These are phyloP conservation scores for Petrocephalus schoutedeni DNA, from an alignment of 2,797 vertebrate genomes.

Conservation along the genomic window DNA sequence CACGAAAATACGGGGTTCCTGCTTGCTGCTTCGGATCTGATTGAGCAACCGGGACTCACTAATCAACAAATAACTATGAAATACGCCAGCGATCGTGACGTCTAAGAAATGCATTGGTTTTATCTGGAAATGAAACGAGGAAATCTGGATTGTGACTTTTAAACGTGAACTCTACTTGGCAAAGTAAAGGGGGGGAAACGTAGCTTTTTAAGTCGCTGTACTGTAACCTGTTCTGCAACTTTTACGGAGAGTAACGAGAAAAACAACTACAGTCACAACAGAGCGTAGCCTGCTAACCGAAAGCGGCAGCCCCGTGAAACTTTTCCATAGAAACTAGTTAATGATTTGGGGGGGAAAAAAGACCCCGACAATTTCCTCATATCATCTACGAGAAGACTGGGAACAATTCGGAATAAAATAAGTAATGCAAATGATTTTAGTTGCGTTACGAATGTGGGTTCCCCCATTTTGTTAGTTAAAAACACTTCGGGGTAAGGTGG, in stretches of 20 bases:
- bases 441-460: neutral
- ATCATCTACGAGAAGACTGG: neutral
- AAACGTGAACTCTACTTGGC: neutral
- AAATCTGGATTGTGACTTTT: neutral
- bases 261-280: neutral
- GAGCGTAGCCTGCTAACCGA: neutral
- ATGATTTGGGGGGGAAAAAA: neutral
- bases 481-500: neutral
- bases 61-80: neutral
- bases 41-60: neutral
- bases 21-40: neutral
- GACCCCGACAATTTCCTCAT: neutral
- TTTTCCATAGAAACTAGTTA: neutral
- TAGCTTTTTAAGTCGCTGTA: neutral
- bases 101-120: neutral
- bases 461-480: neutral
- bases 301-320: neutral
- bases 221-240: constrained; percentile 17
- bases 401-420: neutral
- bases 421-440: neutral
- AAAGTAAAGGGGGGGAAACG: neutral
- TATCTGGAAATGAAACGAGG: neutral
- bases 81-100: neutral
- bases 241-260: constrained; percentile 16
- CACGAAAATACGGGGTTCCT: neutral